Evolutionary conservation across 2,797 vertebrate species (phyloP), one percentile per base, ranked within the genome.

Genomic region (Poecilia picta): DNA sequence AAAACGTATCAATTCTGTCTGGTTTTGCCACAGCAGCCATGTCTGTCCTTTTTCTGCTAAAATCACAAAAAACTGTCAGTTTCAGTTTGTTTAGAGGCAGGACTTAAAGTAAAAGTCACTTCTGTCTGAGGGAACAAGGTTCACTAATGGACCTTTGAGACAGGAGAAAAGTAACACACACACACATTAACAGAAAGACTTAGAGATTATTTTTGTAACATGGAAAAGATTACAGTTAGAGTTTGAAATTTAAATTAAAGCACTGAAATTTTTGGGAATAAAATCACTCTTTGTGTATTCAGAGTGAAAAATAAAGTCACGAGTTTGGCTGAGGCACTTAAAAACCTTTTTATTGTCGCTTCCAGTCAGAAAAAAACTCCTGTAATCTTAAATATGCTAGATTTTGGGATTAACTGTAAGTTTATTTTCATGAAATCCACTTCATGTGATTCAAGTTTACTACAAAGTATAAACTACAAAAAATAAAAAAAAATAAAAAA

Each of bases 101-200:
- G 5, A 53, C 36, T 72, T 13, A 7, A 83, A 79, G 18, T 73
- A 72, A 87, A 83, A 91, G 70, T 13, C 39, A 68, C 75, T 83
- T 85, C 25, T 78, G 41, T 85, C 82, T 81, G 75, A 0, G 28
- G 84, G 68, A 79, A 76, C 89, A 91, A 93, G 92, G 91, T 92
- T 84, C 91, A 90, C 82, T 64, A 33, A 51, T 23, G 57, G 84
- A 91, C 91, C 90, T 91, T 94, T 94, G 90, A 80, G 49, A 75
- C 45, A 71, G 72, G 16, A 68, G 66, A 41, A 71, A 46, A 75
- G 64, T 16, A 78, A 78, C 13, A 66, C 39, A 64, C 43, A 64
- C 43, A 66, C 33, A 39, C 33, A 41, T 39, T 23, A 10, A 59
- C 57, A 55, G 41, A 55, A 31, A 49, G 1, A 43, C 36, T 39